Base-by-base conservation (phyloP, 2,797 vertebrate species). In the Lagodon rhomboides region DNA sequence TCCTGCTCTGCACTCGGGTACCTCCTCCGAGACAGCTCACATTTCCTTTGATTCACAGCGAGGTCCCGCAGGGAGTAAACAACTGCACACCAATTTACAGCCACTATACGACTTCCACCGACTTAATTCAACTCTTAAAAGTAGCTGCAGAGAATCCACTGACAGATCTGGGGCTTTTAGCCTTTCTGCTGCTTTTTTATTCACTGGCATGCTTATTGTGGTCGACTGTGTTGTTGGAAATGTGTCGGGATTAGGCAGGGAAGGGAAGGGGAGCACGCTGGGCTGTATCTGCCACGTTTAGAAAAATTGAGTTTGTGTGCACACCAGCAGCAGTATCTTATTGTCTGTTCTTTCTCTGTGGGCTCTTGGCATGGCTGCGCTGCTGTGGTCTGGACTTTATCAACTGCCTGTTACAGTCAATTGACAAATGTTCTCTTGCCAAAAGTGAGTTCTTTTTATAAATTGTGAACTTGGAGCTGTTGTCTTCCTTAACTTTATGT, bases 1-100 rank as follows among this genome's bases (percentile, higher is more conserved):
- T 78, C 80, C 87, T 12, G 17, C 62, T 64, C 81, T 46, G 73
- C 74, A 54, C 74, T 85, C 20, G 44, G 75, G 79, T 84, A 47
- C 92, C 89, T 93, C 93, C 93, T 91, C 84, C 0, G 64, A 90
- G 89, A 86, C 81, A 9, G 88, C 87, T 92, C 90, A 38, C 85
- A 80, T 92, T 94, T 93, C 92, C 89, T 91, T 90, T 86, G 74
- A 90, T 91, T 91, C 88, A 78, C 83, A 66, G 79, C 12, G 38
- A 77, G 81, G n/a, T 80, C 87, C 83, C 75, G 78, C 62, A 49
- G 85, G 81, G 91, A 90, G 85, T 84, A 87, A 89, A 92, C 91
- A 83, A 55, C 67, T 64, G 62, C 72, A 50, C 71, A 54, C 68
- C 47, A 72, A 65, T 75, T 84, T 73, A 22, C 80, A 79, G 77